phyloP scores from a whole-genome alignment of 2,797 vertebrate species.

The Anomalospiza imberbis region DNA sequence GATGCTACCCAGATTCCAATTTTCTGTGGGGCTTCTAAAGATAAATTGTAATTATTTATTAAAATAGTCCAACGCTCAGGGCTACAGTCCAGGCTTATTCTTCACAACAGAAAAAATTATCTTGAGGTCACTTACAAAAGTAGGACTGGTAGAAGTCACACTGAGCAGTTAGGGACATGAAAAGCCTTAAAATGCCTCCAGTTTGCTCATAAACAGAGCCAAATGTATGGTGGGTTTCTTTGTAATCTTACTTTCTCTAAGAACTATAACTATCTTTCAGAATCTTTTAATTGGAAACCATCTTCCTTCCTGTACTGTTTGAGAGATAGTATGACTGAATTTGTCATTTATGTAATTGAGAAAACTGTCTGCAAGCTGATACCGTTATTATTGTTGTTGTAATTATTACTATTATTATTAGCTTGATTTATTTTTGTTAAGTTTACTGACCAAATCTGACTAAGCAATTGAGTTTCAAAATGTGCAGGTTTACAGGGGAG shows the following conservation, averaged over 20 bases:
- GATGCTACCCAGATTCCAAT: too few species aligned
- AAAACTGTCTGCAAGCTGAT: not conserved
- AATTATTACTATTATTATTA: not conserved
- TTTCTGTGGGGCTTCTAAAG: not conserved
- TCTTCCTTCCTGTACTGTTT: not conserved
- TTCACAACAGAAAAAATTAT: not conserved
- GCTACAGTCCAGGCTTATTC: not conserved
- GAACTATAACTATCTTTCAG: not conserved
- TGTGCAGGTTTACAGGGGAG: not conserved
- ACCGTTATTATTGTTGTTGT: not conserved
- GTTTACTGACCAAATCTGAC: not conserved
- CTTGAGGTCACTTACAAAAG: not conserved
- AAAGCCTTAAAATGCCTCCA: not conserved
- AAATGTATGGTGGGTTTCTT: not conserved
- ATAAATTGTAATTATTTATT: not conserved
- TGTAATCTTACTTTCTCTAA: not conserved
- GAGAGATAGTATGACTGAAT: not conserved
- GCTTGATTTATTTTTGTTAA: not conserved
- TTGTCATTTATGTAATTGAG: not conserved
- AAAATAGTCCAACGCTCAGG: rapidly evolving
- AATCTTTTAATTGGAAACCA: not conserved
- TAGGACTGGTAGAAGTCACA: not conserved
- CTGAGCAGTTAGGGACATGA: not conserved
- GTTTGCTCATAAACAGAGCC: not conserved
- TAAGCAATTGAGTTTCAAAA: not conserved